Evolutionary conservation across 2,113 vertebrate species (phyloP).

Genomic region (Thymallus thymallus): DNA sequence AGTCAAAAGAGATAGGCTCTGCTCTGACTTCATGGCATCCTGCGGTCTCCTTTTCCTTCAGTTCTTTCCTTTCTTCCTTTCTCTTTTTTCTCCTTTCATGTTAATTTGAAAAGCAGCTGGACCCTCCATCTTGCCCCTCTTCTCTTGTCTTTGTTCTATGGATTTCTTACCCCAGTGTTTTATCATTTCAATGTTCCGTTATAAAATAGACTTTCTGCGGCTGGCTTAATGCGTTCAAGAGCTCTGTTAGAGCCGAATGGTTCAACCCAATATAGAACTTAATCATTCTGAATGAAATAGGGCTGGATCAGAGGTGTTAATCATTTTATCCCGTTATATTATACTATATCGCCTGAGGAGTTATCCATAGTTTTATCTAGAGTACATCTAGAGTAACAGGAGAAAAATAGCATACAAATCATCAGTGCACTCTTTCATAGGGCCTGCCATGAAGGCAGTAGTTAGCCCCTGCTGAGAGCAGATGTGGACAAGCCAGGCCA

Average conservation of each 20-base stretch:
- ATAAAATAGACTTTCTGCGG: slow-evolving; percentile 52
- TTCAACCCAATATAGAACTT: slow-evolving; percentile 23
- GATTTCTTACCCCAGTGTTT: slow-evolving; percentile 51
- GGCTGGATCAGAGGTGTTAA: neutral
- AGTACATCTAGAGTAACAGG: neutral
- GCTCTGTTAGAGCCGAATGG: slow-evolving; percentile 27
- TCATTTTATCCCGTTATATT: neutral
- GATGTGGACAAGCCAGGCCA: slow-evolving; percentile 51
- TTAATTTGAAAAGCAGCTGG: slow-evolving; percentile 71
- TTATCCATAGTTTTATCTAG: neutral
- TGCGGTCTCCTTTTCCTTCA: slow-evolving; percentile 55
- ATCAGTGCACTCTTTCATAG: slow-evolving; percentile 15
- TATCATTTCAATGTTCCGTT: slow-evolving; percentile 47
- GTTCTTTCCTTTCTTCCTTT: slow-evolving; percentile 12
- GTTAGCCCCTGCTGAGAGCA: slow-evolving; percentile 50
- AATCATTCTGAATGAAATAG: slow-evolving; percentile 1
- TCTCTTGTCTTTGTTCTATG: slow-evolving; percentile 31
- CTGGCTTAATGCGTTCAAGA: slow-evolving; percentile 65
- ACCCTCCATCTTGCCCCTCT: slow-evolving; percentile 43
- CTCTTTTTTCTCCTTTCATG: slow-evolving; percentile 58
- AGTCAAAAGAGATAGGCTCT: slow-evolving; percentile 62
- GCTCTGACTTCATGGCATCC: slow-evolving; percentile 68
- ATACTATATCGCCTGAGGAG: neutral
- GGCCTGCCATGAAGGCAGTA: slow-evolving; percentile 25
- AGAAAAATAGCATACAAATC: slow-evolving; percentile 24